Evolutionary conservation across 2,113 vertebrate genomes (phyloP).

Genomic region (Ancistrus triradiatus): DNA sequence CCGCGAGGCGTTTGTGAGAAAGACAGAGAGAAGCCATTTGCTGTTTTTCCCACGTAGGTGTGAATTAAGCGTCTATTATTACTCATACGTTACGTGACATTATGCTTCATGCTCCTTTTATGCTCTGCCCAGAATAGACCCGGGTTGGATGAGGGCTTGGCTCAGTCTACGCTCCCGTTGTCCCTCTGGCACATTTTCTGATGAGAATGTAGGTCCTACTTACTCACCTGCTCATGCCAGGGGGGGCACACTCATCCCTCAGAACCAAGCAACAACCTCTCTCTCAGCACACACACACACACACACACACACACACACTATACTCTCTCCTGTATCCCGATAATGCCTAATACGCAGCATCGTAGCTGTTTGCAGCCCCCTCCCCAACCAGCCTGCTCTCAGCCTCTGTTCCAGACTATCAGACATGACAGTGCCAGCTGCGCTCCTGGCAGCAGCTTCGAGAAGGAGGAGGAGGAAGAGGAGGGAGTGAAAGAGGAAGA

Average conservation of each 20-base stretch:
- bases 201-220: slow-evolving; percentile 25
- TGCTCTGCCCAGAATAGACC: slow-evolving; percentile 25
- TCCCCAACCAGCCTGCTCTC: slow-evolving; percentile 53
- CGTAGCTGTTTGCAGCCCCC: slow-evolving; percentile 57
- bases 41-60: slow-evolving; percentile 30
- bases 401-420: slow-evolving; percentile 68
- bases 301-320: slow-evolving; percentile 35
- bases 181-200: slow-evolving; percentile 16
- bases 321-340: slow-evolving; percentile 25
- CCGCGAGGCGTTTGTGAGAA: slow-evolving; percentile 18
- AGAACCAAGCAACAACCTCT: slow-evolving; percentile 29
- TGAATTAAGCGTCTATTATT: slow-evolving; percentile 38
- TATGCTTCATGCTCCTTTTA: slow-evolving; percentile 34
- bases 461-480: slow-evolving; percentile 34
- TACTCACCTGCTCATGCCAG: slow-evolving; percentile 37
- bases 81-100: slow-evolving; percentile 26
- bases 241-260: slow-evolving; percentile 28
- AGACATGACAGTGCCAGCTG: slow-evolving; percentile 76
- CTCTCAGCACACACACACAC: slow-evolving; percentile 35
- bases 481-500: slow-evolving; percentile 14
- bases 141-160: slow-evolving; percentile 23
- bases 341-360: slow-evolving; percentile 58
- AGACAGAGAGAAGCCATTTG: slow-evolving; percentile 22
- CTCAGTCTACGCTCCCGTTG: slow-evolving; percentile 12
- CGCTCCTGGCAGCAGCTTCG: slow-evolving; percentile 55